Percentiles rank a stretch among this genome's conserved stretches.
Evolutionary conservation across 2,113 vertebrate species (phyloP).

Genomic region (Epinephelus cyanopodus): DNA sequence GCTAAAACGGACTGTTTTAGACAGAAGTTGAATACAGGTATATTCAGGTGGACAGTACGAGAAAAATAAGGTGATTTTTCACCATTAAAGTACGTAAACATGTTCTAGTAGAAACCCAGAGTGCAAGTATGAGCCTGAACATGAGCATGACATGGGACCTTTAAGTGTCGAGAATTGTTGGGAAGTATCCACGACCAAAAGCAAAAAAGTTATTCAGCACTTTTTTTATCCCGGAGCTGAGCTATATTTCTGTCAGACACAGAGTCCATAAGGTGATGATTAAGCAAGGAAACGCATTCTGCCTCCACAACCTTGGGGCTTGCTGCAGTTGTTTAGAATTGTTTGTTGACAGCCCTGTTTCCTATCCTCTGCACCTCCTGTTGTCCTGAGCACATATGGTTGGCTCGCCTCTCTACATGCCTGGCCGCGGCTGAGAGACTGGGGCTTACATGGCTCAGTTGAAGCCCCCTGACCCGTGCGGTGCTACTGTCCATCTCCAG

Average conservation of each 20-base stretch:
- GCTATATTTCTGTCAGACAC: slow-evolving; percentile 40
- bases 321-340: slow-evolving; percentile 68
- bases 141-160: not conserved
- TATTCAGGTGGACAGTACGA: too few relatives aligned
- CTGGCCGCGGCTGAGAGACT: slow-evolving; percentile 55
- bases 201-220: not conserved
- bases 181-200: slow-evolving; percentile 11
- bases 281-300: slow-evolving; percentile 55
- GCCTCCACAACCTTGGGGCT: slow-evolving; percentile 55
- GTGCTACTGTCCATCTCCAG: slow-evolving; percentile 66
- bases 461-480: slow-evolving; percentile 58
- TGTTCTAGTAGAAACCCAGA: too few relatives aligned
- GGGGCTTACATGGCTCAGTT: slow-evolving; percentile 66
- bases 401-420: slow-evolving; percentile 62
- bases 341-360: slow-evolving; percentile 79
- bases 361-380: slow-evolving; percentile 69
- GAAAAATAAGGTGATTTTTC: too few relatives aligned
- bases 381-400: slow-evolving; percentile 68
- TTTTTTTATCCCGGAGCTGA: slow-evolving; percentile 13
- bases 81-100: too few relatives aligned
- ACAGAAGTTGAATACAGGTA: too few relatives aligned
- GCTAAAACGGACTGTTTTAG: too few relatives aligned
- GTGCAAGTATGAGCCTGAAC: too few relatives aligned
- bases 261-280: slow-evolving; percentile 70
- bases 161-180: slow-evolving; percentile 49